Conservation (phyloP, 2,797 vertebrate species). For the Chiloscyllium punctatum region DNA sequence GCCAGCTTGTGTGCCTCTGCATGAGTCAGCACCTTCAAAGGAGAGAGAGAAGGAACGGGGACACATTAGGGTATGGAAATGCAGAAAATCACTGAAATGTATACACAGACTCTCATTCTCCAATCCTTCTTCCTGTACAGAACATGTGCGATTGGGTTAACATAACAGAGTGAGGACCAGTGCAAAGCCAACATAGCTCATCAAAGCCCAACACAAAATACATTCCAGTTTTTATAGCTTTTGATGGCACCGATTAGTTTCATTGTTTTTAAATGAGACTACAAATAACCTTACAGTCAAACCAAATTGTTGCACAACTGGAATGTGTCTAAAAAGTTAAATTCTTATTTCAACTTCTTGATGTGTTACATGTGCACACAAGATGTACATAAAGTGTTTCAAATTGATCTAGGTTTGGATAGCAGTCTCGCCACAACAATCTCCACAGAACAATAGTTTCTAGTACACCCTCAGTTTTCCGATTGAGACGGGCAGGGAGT, state of each 20-base stretch:
- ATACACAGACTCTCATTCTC: background rate
- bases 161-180: background rate
- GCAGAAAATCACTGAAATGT: background rate
- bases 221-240: background rate
- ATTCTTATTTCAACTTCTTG: slow-evolving; percentile 1
- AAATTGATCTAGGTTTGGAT: background rate
- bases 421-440: background rate
- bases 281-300: background rate
- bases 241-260: background rate
- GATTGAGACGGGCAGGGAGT: too few species aligned
- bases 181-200: background rate
- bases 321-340: background rate
- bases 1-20: background rate
- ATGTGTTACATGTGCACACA: background rate
- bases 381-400: background rate
- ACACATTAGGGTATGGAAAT: background rate
- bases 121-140: background rate
- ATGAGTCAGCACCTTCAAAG: background rate
- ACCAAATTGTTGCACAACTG: slow-evolving; percentile 23
- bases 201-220: background rate
- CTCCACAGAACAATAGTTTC: background rate
- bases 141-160: background rate
- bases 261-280: background rate
- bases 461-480: background rate
- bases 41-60: background rate